Evolutionary conservation across 2,113 vertebrate genomes (phyloP).

Genomic region (Daubentonia madagascariensis): DNA sequence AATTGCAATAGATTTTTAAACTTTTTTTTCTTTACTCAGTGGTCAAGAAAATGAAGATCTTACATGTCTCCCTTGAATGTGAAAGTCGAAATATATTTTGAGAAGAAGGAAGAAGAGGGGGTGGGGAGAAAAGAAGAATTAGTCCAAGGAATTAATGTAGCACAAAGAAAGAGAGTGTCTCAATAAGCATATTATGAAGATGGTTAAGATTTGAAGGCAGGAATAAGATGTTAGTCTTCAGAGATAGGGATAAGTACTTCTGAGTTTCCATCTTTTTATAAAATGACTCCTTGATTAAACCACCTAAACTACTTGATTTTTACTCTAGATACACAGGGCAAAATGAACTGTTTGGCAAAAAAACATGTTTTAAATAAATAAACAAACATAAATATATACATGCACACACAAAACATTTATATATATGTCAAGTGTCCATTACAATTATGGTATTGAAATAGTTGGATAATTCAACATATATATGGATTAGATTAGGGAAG

Average conservation of each 20-base stretch:
- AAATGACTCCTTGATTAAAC: conserved; percentile 17
- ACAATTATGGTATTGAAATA: neutral
- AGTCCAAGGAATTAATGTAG: neutral
- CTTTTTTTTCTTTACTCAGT: neutral
- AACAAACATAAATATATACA: neutral
- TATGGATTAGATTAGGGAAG: neutral
- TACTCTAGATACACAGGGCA: neutral
- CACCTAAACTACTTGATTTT: neutral
- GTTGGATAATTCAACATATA: neutral
- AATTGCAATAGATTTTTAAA: neutral
- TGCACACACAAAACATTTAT: neutral
- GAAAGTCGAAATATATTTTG: neutral
- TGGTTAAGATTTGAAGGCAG: neutral
- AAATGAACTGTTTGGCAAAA: neutral
- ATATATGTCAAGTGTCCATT: neutral
- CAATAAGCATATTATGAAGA: neutral
- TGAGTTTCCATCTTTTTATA: neutral
- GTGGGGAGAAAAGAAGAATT: neutral
- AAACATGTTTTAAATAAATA: neutral
- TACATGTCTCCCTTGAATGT: neutral
- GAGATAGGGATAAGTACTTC: neutral
- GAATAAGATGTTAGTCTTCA: neutral
- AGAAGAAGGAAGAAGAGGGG: neutral
- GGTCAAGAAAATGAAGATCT: neutral
- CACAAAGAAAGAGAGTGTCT: neutral